These are phyloP conservation scores for Gobio occitaniae DNA, from an alignment of 2,797 vertebrate genomes.

Conservation along the genomic window DNA sequence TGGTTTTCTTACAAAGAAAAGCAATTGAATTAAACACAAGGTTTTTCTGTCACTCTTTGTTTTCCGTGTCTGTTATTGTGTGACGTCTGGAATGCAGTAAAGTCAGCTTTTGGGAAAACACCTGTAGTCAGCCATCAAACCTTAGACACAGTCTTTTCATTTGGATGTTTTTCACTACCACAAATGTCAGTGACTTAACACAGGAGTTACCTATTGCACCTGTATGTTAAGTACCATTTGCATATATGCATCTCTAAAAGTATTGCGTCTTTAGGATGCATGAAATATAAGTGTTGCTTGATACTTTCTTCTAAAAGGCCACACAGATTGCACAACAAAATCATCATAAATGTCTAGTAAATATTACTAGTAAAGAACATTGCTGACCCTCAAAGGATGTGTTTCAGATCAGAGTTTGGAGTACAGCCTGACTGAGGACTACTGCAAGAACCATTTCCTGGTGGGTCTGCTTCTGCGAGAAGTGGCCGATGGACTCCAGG, in stretches of 20 bases:
- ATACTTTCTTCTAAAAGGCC: background rate
- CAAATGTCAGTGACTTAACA: slow-evolving; percentile 7
- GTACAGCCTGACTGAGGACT: slow-evolving; percentile 94
- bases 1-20: background rate
- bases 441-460: slow-evolving; percentile 94
- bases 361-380: background rate
- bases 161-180: slow-evolving; percentile 34
- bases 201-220: background rate
- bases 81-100: slow-evolving; percentile 39
- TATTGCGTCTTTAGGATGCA: slow-evolving; percentile 24
- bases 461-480: slow-evolving; percentile 93
- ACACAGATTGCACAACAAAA: too few relatives aligned
- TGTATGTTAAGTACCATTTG: slow-evolving; percentile 27
- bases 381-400: slow-evolving; percentile 17
- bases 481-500: slow-evolving; percentile 87
- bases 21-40: slow-evolving; percentile 47
- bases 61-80: slow-evolving; percentile 22
- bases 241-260: slow-evolving; percentile 39
- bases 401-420: slow-evolving; percentile 91
- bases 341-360: background rate
- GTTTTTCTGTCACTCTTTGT: slow-evolving; percentile 52
- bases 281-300: slow-evolving; percentile 35
- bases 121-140: background rate
- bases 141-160: slow-evolving; percentile 28
- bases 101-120: slow-evolving; percentile 17